A percentile compares a stretch with the other conserved stretches of the same genome.
phyloP scores from a whole-genome alignment of 2,888 invertebrate genomes.

The Eupithecia vulgata region DNA sequence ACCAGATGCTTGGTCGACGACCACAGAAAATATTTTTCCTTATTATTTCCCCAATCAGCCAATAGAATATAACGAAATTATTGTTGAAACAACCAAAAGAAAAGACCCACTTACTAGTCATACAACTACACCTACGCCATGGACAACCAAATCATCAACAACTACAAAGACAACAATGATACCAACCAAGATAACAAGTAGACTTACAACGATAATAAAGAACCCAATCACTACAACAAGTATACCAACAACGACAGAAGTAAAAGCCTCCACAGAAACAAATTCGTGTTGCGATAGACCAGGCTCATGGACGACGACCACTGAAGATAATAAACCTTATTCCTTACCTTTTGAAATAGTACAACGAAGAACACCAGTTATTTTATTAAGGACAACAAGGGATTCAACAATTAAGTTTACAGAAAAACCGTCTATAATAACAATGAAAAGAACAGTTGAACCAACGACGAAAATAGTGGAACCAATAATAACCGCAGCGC shows the following conservation, averaged over 20 bases:
- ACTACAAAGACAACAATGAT: not conserved
- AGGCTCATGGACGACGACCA: slow-evolving; percentile 6
- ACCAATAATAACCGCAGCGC: not conserved
- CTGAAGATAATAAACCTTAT: slow-evolving; percentile 10
- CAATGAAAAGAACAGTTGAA: slow-evolving; percentile 3
- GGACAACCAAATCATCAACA: not conserved
- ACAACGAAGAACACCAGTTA: not conserved
- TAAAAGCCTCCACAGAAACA: not conserved
- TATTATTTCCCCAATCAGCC: not conserved
- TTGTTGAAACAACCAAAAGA: not conserved
- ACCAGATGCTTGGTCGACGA: slow-evolving; percentile 49
- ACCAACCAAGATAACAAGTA: slow-evolving; percentile 4
- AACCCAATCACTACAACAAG: not conserved
- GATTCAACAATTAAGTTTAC: not conserved
- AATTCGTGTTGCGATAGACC: slow-evolving; percentile 16
- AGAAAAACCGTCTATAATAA: not conserved
- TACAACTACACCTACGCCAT: not conserved
- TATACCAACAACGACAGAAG: not conserved
- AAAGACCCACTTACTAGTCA: not conserved
- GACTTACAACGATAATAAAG: not conserved
- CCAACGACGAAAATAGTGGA: not conserved
- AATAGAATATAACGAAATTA: slow-evolving; percentile 14
- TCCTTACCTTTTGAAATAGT: not conserved
- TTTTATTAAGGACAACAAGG: not conserved
- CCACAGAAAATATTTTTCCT: slow-evolving; percentile 29